Percentiles rank a stretch among this genome's conserved stretches.
Conservation (phyloP, 1,140 invertebrate species). For the Drosophila neocordata region DNA sequence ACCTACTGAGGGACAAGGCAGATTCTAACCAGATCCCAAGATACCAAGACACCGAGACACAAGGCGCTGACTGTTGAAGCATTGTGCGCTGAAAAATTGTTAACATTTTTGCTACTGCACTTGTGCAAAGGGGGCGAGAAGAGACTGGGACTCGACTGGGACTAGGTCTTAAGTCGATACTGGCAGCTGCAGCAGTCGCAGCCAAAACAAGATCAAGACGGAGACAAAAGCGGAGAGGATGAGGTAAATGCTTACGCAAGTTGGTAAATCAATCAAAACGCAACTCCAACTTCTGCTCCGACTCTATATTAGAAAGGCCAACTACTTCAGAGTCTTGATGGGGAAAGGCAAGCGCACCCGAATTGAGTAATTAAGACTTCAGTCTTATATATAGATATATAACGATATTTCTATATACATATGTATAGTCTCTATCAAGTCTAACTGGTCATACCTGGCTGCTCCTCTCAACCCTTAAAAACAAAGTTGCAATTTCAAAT, state of each 20-base stretch:
- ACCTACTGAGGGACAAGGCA: constrained; percentile 18
- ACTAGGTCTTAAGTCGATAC: neutral
- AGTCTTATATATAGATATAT: constrained; percentile 19
- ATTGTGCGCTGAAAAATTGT: constrained; percentile 78
- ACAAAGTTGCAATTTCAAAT: constrained; percentile 41
- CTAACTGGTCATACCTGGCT: constrained; percentile 41
- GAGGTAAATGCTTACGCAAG: constrained; percentile 25
- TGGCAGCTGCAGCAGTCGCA: constrained; percentile 9
- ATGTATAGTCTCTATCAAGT: neutral
- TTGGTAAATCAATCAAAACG: constrained; percentile 70
- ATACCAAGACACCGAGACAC: constrained; percentile 24
- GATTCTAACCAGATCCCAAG: constrained; percentile 58
- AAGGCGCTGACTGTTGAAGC: constrained; percentile 75
- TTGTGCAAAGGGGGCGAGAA: constrained; percentile 50
- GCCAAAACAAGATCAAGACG: constrained; percentile 39
- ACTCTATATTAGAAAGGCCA: constrained; percentile 38
- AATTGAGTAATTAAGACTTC: constrained; percentile 70
- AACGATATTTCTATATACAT: neutral
- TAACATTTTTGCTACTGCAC: constrained; percentile 81
- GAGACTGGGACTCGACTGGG: neutral
- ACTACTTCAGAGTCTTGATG: constrained; percentile 37
- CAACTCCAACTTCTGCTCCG: constrained; percentile 44
- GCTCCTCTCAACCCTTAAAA: constrained; percentile 22
- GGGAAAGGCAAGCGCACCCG: constrained; percentile 43
- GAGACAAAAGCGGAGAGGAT: constrained; percentile 24